A percentile compares a stretch with the other conserved stretches of the same genome.
These are phyloP conservation scores for Bettongia penicillata DNA, from an alignment of 2,113 vertebrate genomes.

Conservation along the genomic window DNA sequence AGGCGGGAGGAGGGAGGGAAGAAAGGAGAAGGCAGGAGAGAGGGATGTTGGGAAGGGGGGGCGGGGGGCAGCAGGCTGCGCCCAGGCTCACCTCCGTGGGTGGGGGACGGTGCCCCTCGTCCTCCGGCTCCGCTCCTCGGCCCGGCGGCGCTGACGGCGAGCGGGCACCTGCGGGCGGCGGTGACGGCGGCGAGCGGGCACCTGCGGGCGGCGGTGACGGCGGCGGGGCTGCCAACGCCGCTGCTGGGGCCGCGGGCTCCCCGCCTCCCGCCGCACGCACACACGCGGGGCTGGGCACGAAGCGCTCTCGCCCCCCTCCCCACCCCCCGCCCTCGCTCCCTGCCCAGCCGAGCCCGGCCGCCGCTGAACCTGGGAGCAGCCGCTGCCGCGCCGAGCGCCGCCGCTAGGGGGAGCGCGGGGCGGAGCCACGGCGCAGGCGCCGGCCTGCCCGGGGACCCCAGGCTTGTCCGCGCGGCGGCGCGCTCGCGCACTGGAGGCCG, in stretches of 20 bases:
- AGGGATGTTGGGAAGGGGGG: conserved; percentile 38
- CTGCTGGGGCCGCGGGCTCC: conserved; percentile 63
- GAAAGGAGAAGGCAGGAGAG: conserved; percentile 61
- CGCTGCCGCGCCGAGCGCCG: conserved; percentile 55
- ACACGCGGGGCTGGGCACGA: conserved; percentile 66
- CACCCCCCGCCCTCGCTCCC: conserved; percentile 67
- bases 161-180: not conserved
- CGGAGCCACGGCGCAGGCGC: conserved; percentile 74
- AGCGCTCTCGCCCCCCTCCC: conserved; percentile 73
- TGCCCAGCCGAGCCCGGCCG: conserved; percentile 30
- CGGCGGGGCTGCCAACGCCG: conserved; percentile 15
- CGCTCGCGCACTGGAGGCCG: conserved; percentile 33
- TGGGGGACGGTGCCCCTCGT: conserved; percentile 72
- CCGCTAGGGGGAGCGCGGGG: conserved; percentile 71
- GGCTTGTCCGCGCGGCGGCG: not conserved
- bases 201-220: no score
- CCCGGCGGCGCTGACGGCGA: conserved; percentile 11
- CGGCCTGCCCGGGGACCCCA: not conserved
- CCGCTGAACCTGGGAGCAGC: conserved; percentile 37
- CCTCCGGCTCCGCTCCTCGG: conserved; percentile 44
- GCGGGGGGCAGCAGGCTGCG: conserved; percentile 73
- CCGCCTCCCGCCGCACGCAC: conserved; percentile 71
- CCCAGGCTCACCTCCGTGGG: conserved; percentile 73
- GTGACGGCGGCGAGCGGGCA: not conserved
- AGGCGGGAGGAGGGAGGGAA: conserved; percentile 67